A percentile compares a stretch with the other conserved stretches of the same genome.
These are phyloP conservation scores for Chelonus formosanus DNA, from an alignment of 2,888 invertebrate species.

Conservation along the genomic window DNA sequence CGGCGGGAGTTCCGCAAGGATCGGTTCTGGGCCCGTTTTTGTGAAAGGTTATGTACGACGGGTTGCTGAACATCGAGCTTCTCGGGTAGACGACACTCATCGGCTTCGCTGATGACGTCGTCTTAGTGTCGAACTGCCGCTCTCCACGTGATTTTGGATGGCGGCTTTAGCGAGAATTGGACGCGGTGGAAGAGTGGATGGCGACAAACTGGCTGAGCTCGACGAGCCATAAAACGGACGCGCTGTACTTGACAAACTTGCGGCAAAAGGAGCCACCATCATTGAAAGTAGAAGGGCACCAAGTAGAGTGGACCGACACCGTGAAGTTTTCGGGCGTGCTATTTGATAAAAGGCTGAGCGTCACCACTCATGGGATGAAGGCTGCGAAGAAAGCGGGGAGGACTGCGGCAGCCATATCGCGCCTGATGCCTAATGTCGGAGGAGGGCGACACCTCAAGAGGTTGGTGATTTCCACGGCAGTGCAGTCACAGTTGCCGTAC, in stretches of 20 bases:
- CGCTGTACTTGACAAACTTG: constrained; percentile 31
- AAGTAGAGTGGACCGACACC: constrained; percentile 29
- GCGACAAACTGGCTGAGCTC: constrained; percentile 25
- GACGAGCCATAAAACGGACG: constrained; percentile 40
- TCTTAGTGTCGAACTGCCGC: no score
- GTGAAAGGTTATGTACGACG: constrained; percentile 34
- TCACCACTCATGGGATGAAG: constrained; percentile 24
- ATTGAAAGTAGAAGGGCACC: constrained; percentile 21
- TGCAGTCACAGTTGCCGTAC: neutral
- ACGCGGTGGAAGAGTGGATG: constrained; percentile 20
- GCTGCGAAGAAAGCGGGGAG: constrained; percentile 29
- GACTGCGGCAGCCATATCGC: constrained; percentile 30
- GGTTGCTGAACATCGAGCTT: neutral
- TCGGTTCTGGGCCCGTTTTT: constrained; percentile 35
- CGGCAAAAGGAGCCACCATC: constrained; percentile 29
- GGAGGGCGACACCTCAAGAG: constrained; percentile 37
- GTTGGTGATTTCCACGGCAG: constrained; percentile 34
- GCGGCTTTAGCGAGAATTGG: no score
- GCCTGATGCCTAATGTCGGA: constrained; percentile 42
- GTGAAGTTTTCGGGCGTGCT: constrained; percentile 39
- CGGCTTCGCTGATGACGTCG: constrained; percentile 27
- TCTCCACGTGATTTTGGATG: no score
- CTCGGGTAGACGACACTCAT: no score
- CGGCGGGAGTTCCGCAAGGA: constrained; percentile 37
- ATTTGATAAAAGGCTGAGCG: constrained; percentile 37